Base-by-base conservation (phyloP, 2,113 vertebrate species). In the Aythya baeri region DNA sequence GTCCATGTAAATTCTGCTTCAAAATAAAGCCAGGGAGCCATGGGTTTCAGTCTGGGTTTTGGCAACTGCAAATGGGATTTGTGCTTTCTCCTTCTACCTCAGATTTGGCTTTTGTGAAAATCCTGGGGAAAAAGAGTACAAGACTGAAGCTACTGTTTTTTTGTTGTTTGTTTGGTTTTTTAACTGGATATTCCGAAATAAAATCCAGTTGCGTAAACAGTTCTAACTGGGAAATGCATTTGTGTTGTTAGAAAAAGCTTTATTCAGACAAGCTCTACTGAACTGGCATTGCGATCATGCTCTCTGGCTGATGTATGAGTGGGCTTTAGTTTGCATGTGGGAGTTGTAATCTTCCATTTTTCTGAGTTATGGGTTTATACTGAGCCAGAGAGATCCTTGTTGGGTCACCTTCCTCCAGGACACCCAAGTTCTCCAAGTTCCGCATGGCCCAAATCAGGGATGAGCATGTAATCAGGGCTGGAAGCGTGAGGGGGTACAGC, bases 291-390 rank as follows among this genome's bases (percentile, higher is more conserved):
- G n/a, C 55, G 59, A 58, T 58, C 52, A 3, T 50, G 49, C 9
- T 77, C 61, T 71, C n/a, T 1, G 4, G 25, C 4, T 5, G 11
- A 49, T 6, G 2, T 11, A 15, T 0, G 1, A 46, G 66, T 68
- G 66, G 9, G 5, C 29, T 95, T 86, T 65, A 59, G 25, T 77
- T 93, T 86, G 41, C n/a, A 21, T 38, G 17, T 0, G 0, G 57
- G 34, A 84, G 26, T 49, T 21, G 29, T 52, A 43, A 50, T 17
- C 54, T 78, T 75, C 67, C 36, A 9, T 55, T 87, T 74, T 89
- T 41, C 36, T 22, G 18, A 71, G 11, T 65, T 67, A 34, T 0
- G 1, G 8, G 4, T 82, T 81, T 81, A 13, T 75, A 75, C 78
- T 13, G 5, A 7, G 78, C 43, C 15, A 49, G 70, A 86, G 27